These are phyloP conservation scores for Neotoma lepida DNA, from an alignment of 2,113 vertebrate species.

Conservation along the genomic window DNA sequence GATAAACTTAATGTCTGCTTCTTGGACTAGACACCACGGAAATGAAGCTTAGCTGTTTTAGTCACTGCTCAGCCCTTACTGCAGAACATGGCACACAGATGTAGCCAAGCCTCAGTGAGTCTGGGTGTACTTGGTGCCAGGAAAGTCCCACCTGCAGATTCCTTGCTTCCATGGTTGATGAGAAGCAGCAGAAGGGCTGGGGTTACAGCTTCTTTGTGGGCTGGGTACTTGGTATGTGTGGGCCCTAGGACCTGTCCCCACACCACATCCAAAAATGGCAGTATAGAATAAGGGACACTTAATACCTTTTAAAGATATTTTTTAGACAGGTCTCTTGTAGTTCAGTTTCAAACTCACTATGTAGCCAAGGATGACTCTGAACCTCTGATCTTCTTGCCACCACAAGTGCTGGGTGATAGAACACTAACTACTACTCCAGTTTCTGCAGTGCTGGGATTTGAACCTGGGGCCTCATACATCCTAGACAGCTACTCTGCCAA, in stretches of 20 bases:
- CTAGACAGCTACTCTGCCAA: not conserved
- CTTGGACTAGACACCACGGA: not conserved
- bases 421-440: not conserved
- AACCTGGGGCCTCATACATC: not conserved
- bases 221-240: no score
- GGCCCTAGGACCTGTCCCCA: no score
- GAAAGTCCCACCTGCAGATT: not conserved
- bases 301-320: not conserved
- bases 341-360: not conserved
- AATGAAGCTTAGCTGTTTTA: not conserved
- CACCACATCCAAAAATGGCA: not conserved
- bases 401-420: not conserved
- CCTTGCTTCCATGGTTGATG: not conserved
- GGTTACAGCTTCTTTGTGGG: not conserved
- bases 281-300: not conserved
- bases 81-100: not conserved
- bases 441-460: not conserved
- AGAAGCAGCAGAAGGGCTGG: not conserved
- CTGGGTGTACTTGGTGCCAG: not conserved
- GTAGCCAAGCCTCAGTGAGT: not conserved
- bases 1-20: conserved; percentile 13
- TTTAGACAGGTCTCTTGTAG: not conserved
- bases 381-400: not conserved
- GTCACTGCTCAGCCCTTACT: not conserved
- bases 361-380: not conserved